A percentile compares a stretch with the other conserved stretches of the same genome.
Evolutionary conservation across 2,888 invertebrate species (phyloP).

Genomic region (Orchestes rusci): DNA sequence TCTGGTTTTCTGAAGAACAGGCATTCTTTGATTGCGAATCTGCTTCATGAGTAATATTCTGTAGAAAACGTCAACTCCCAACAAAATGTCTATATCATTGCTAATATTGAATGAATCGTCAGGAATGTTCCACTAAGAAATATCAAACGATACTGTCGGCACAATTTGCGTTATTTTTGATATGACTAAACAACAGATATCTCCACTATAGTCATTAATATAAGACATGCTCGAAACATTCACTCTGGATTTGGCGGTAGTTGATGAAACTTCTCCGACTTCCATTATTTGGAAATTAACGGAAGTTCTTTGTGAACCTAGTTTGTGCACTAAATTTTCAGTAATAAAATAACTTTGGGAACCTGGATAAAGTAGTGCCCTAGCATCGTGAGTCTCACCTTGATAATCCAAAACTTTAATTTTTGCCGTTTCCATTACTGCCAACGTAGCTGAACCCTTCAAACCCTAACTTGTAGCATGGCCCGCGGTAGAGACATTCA

Average conservation of each 20-base stretch:
- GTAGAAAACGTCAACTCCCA: background rate
- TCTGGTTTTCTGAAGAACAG: constrained; percentile 1
- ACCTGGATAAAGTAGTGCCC: background rate
- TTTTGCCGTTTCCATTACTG: constrained; percentile 5
- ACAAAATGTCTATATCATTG: too few species aligned
- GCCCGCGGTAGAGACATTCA: too few species aligned
- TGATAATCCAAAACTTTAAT: background rate
- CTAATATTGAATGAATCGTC: constrained; percentile 2
- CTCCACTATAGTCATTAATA: too few species aligned
- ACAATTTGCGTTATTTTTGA: constrained; percentile 4
- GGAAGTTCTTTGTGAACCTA: background rate
- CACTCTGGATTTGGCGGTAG: too few species aligned
- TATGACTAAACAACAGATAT: too few species aligned
- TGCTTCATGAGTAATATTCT: background rate
- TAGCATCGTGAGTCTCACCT: background rate
- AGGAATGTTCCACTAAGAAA: constrained; percentile 8
- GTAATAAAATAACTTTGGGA: constrained; percentile 1
- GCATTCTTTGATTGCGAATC: background rate
- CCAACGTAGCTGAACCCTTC: too few species aligned
- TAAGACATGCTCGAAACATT: too few species aligned
- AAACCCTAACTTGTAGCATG: background rate
- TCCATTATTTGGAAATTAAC: constrained; percentile 3
- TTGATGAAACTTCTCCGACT: too few species aligned
- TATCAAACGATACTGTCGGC: background rate
- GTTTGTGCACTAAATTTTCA: background rate